A percentile compares a stretch with the other conserved stretches of the same genome.
phyloP scores from a whole-genome alignment of 2,888 invertebrate genomes.

The Elysia crispata region DNA sequence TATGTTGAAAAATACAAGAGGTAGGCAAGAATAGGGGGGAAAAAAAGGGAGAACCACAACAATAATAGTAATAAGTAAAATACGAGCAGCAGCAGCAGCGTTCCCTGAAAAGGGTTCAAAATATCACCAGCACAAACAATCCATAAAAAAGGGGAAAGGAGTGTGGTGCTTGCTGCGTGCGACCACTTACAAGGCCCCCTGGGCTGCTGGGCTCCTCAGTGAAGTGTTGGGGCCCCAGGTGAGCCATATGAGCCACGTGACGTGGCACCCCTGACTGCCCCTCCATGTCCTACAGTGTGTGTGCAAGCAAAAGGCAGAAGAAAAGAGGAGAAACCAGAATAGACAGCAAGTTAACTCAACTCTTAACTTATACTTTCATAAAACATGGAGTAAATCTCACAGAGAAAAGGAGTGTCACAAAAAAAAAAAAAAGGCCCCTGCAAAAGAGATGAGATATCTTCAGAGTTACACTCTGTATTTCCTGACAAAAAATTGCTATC shows the following conservation, averaged over 20 bases:
- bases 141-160: no score
- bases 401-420: no score
- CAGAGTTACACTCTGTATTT: no score
- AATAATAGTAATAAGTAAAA: background rate
- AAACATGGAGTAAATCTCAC: no score
- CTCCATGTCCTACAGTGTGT: slow-evolving; percentile 45
- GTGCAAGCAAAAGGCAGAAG: slow-evolving; percentile 40
- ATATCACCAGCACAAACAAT: slow-evolving; percentile 1
- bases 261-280: slow-evolving; percentile 31
- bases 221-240: no score
- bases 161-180: slow-evolving; percentile 38
- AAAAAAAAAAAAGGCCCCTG: no score
- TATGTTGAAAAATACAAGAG: slow-evolving; percentile 36
- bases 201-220: slow-evolving; percentile 50
- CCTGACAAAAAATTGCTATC: no score
- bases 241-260: background rate
- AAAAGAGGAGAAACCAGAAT: slow-evolving; percentile 28
- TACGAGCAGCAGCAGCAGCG: background rate
- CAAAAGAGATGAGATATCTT: no score
- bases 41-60: background rate
- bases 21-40: slow-evolving; percentile 20
- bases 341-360: background rate
- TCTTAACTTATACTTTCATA: no score
- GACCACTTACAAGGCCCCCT: slow-evolving; percentile 50
- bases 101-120: background rate